Evolutionary conservation across 2,888 invertebrate species (phyloP), one percentile per base, ranked within the genome.

Genomic region (Silvanus unidentatus): DNA sequence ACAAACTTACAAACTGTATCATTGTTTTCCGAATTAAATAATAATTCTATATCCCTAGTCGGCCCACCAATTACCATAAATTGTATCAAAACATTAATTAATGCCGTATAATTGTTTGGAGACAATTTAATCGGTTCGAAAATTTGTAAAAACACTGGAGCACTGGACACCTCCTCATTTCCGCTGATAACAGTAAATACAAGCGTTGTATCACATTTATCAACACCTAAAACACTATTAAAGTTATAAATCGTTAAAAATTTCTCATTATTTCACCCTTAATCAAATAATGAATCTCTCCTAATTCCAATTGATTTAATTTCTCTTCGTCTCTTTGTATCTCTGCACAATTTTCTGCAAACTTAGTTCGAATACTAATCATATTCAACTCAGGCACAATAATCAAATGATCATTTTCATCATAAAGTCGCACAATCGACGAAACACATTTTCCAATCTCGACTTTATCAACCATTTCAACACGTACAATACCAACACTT

Each of bases 1-100:
- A n/a, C n/a, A 22, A 22, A 5, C 3, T 22, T 22, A 22, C 22
- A 22, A 22, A 22, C 22, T 22, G 22, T 58, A n/a, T 56, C 53
- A 12, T 57, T 44, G 14, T 58, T 54, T 1, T 50, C 46, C 2
- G 62, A 47, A 2, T 49, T 45, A 54, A 64, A 73, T 44, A 68
- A 65, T 27, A 72, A 53, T 16, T 60, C 64, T n/a, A 59, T 52
- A 40, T 66, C 65, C 5, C 72, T 71, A 43, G 65, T 79, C 1
- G 88, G 88, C 12, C 89, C 89, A 39, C 81, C 81, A 43, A 75
- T 77, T n/a, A 76, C 75, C 34, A 75, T 75, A 28, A 86, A 75
- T 71, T 91, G 89, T 57, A 86, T 78, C 42, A 77, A 73, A 1
- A 86, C 80, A 6, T 88, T 88, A 6, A 86, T 75, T 9, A 88